Percentiles rank a stretch among this genome's conserved stretches.
Evolutionary conservation across 2,888 invertebrate genomes (phyloP).

Genomic region (Phytoseiulus persimilis): DNA sequence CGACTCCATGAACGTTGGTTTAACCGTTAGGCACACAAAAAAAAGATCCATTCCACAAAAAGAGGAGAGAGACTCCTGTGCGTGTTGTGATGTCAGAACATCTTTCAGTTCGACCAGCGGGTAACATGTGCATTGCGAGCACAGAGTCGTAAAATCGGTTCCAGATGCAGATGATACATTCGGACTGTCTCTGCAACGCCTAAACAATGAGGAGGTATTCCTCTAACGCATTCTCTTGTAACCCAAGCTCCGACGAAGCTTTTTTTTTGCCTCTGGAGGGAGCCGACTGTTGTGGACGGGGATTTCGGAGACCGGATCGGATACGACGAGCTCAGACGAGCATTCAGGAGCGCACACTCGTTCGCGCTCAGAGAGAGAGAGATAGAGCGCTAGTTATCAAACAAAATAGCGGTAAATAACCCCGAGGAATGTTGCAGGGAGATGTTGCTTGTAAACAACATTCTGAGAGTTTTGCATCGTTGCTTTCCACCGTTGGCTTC

Average conservation of each 20-base stretch:
- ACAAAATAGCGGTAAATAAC: constrained; percentile 5
- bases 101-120: neutral
- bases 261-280: neutral
- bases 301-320: neutral
- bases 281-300: neutral
- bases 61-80: neutral
- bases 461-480: neutral
- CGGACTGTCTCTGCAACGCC: neutral
- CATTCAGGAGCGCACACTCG: neutral
- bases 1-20: too few relatives aligned
- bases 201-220: neutral
- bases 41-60: too few relatives aligned
- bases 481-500: neutral
- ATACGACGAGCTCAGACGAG: neutral
- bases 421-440: neutral
- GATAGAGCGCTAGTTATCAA: neutral
- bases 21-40: too few relatives aligned
- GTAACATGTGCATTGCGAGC: neutral
- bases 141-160: neutral
- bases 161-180: neutral
- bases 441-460: neutral
- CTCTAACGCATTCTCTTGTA: neutral
- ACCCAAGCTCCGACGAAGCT: neutral
- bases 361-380: neutral
- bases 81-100: neutral